Conservation (phyloP, 1,140 invertebrate species). For the Drosophila orosa region DNA sequence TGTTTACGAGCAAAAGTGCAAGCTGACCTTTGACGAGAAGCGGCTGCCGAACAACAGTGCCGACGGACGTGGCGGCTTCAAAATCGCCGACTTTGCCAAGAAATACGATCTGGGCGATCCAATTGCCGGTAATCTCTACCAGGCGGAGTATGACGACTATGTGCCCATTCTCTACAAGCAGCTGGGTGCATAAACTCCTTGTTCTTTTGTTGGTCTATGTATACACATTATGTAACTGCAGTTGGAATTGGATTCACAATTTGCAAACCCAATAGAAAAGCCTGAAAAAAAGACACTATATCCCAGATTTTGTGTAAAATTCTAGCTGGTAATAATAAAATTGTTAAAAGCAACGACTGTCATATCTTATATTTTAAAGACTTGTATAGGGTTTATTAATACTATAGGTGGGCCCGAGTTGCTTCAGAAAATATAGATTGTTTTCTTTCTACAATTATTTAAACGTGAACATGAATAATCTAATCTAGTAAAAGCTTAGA, state of each 20-base stretch:
- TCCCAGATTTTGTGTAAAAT: constrained; percentile 11
- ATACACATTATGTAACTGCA: constrained; percentile 29
- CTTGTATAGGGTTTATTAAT: background rate
- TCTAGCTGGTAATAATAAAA: constrained; percentile 51
- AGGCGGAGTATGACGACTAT: constrained; percentile 96
- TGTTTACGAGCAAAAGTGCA: constrained; percentile 90
- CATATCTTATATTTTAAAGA: constrained; percentile 3
- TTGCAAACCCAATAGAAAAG: constrained; percentile 5
- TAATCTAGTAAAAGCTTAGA: background rate
- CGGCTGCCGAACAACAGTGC: constrained; percentile 87
- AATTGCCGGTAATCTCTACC: constrained; percentile 95
- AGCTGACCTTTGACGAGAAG: constrained; percentile 74
- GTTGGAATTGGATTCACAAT: constrained; percentile 14
- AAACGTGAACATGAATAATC: too few relatives aligned
- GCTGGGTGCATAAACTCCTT: constrained; percentile 55
- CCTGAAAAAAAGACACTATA: constrained; percentile 8
- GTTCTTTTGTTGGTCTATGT: background rate
- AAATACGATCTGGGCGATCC: constrained; percentile 93
- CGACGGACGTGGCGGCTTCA: constrained; percentile 91
- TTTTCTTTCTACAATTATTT: background rate
- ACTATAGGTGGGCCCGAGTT: background rate
- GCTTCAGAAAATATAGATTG: background rate
- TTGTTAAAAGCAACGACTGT: constrained; percentile 32
- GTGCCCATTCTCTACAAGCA: constrained; percentile 87
- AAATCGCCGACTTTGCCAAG: constrained; percentile 88